Conservation (phyloP, 2,113 vertebrate genomes). For the Trichechus manatus region DNA sequence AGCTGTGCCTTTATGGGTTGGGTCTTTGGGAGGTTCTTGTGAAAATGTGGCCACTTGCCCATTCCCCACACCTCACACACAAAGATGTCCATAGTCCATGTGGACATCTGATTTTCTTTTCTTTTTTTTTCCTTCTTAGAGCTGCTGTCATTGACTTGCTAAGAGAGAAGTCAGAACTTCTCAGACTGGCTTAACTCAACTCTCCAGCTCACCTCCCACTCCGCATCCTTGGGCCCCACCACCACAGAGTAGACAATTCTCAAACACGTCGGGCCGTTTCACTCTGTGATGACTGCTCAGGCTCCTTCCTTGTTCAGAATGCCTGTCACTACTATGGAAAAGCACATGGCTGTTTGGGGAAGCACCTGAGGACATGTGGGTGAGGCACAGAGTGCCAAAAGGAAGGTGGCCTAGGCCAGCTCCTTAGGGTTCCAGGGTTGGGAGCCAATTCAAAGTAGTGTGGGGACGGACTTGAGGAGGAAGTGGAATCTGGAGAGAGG, state of each 20-base stretch:
- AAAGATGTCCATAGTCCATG: background rate
- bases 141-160: background rate
- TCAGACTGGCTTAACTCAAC: background rate
- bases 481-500: background rate
- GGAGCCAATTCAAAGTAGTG: no score
- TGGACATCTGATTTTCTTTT: background rate
- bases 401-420: accelerated
- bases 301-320: background rate
- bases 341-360: background rate
- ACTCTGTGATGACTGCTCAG: accelerated
- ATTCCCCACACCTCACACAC: background rate
- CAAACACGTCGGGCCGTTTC: background rate
- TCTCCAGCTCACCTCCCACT: background rate
- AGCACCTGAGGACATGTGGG: background rate
- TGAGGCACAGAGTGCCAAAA: background rate
- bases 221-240: no score
- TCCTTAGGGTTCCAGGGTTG: accelerated
- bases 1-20: background rate
- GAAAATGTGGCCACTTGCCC: background rate
- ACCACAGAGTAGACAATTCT: background rate
- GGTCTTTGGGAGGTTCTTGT: background rate
- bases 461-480: background rate
- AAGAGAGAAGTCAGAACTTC: background rate
- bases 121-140: background rate
- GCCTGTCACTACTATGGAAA: background rate